These are phyloP conservation scores for Chromobotia macracanthus DNA, from an alignment of 2,797 vertebrate species.

Conservation along the genomic window DNA sequence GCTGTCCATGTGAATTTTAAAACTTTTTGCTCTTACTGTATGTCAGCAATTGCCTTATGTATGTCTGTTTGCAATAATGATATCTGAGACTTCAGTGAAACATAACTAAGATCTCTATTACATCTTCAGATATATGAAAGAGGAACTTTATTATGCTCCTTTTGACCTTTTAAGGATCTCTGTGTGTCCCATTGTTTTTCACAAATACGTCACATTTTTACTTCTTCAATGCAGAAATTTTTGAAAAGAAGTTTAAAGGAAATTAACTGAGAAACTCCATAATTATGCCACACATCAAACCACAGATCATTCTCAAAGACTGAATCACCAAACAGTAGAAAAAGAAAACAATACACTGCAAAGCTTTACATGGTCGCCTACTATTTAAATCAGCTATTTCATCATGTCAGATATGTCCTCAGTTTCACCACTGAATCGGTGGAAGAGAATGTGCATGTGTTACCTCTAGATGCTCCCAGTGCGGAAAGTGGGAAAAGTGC, in stretches of 20 bases:
- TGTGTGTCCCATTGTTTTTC: background rate
- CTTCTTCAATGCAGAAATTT: no score
- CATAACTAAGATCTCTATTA: background rate
- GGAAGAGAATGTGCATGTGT: background rate
- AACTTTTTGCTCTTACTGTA: no score
- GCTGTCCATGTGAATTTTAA: no score
- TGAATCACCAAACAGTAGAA: background rate
- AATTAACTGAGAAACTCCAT: no score
- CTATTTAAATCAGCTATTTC: conserved; percentile 3
- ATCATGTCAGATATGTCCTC: conserved; percentile 1
- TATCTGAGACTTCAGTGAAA: background rate
- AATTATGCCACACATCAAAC: no score
- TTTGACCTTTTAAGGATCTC: background rate
- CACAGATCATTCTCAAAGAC: background rate
- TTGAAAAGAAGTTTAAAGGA: no score
- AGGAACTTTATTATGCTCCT: background rate
- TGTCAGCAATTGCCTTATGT: no score
- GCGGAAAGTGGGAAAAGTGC: conserved; percentile 26
- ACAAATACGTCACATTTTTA: no score
- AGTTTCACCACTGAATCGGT: background rate
- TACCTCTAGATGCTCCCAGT: background rate
- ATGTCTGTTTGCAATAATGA: background rate
- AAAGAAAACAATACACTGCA: background rate
- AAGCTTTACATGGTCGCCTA: background rate
- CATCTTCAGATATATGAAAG: background rate